phyloP scores from a whole-genome alignment of 2,888 invertebrate genomes.

The Malachius bipustulatus region DNA sequence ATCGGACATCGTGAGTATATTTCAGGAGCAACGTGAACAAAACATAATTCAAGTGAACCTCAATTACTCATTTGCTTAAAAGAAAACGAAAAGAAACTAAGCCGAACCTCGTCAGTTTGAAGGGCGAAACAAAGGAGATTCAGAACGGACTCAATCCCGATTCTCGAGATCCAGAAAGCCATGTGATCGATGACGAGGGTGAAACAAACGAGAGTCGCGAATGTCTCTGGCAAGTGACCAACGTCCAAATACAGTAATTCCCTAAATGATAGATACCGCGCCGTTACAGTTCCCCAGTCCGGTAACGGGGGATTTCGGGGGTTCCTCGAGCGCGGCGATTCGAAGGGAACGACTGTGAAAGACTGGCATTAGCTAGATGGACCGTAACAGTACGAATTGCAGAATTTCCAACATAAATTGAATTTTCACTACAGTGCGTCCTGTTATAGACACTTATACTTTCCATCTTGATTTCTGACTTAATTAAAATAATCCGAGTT shows the following conservation, averaged over 20 bases:
- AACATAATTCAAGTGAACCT: no score
- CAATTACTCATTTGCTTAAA: no score
- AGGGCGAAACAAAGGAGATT: no score
- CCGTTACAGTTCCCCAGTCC: slow-evolving; percentile 7
- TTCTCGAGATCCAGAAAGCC: slow-evolving; percentile 8
- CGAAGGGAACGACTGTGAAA: slow-evolving; percentile 20
- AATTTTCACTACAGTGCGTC: slow-evolving; percentile 35
- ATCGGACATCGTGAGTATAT: no score
- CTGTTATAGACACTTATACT: slow-evolving; percentile 30
- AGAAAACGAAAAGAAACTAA: no score
- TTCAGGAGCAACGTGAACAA: no score
- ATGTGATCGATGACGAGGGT: slow-evolving; percentile 27
- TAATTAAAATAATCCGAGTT: slow-evolving; percentile 11
- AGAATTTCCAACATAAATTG: slow-evolving; percentile 37
- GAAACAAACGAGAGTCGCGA: slow-evolving; percentile 29
- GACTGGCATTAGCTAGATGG: slow-evolving; percentile 33
- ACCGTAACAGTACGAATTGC: slow-evolving; percentile 33
- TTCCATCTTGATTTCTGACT: slow-evolving; percentile 25
- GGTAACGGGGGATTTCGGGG: background rate
- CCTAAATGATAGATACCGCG: slow-evolving; percentile 32
- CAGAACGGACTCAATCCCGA: no score
- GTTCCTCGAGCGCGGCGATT: background rate
- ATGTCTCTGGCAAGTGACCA: slow-evolving; percentile 36
- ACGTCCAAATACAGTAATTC: slow-evolving; percentile 34
- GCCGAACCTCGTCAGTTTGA: no score